These are phyloP conservation scores for Pao palembangensis DNA, from an alignment of 2,113 vertebrate species.

Conservation along the genomic window DNA sequence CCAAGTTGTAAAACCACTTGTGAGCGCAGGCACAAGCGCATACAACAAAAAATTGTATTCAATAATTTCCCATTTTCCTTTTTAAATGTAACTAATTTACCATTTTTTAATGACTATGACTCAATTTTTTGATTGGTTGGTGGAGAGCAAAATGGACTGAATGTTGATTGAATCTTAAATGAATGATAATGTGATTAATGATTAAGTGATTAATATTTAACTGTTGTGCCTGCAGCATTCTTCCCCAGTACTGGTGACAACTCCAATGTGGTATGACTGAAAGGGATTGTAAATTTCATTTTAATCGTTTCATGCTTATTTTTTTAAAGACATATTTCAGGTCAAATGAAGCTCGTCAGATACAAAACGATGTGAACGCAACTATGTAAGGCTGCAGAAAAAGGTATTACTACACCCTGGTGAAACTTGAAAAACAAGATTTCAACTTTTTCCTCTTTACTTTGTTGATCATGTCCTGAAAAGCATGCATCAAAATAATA, in stretches of 20 bases:
- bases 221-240: constrained; percentile 36
- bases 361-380: constrained; percentile 46
- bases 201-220: constrained; percentile 45
- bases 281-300: constrained; percentile 67
- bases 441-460: constrained; percentile 33
- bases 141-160: constrained; percentile 47
- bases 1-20: constrained; percentile 50
- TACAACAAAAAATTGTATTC: constrained; percentile 7
- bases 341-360: constrained; percentile 51
- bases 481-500: constrained; percentile 27
- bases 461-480: constrained; percentile 41
- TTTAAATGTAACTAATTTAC: constrained; percentile 28
- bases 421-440: constrained; percentile 65
- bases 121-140: constrained; percentile 44
- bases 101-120: constrained; percentile 32
- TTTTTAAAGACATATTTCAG: constrained; percentile 37
- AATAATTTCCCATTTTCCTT: constrained; percentile 28
- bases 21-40: constrained; percentile 41
- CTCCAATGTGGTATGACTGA: constrained; percentile 52
- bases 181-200: constrained; percentile 55
- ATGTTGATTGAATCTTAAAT: constrained; percentile 61
- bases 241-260: constrained; percentile 30
- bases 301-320: constrained; percentile 47
- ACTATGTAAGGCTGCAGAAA: constrained; percentile 48
- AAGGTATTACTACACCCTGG: constrained; percentile 59